These are phyloP conservation scores for Dynastes maya DNA, from an alignment of 2,888 invertebrate species.

Conservation along the genomic window DNA sequence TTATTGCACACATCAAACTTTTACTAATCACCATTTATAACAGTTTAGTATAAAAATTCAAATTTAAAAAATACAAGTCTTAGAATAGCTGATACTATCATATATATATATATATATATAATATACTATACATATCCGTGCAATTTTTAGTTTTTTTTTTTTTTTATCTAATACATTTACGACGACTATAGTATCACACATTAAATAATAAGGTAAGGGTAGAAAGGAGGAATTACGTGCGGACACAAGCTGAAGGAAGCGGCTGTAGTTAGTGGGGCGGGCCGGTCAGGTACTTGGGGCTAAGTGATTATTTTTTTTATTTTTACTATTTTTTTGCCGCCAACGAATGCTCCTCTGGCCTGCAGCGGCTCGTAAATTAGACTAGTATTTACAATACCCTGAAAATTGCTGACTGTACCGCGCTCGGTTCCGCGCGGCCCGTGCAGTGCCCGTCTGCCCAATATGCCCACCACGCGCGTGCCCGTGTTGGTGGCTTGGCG, in stretches of 20 bases:
- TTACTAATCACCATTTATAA: slow-evolving; percentile 71
- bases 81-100: slow-evolving; percentile 71
- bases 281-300: slow-evolving; percentile 70
- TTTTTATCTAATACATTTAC: slow-evolving; percentile 68
- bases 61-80: slow-evolving; percentile 73
- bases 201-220: slow-evolving; percentile 67
- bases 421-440: slow-evolving; percentile 41
- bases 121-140: slow-evolving; percentile 71
- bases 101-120: slow-evolving; percentile 60
- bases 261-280: slow-evolving; percentile 61
- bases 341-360: slow-evolving; percentile 66
- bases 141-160: slow-evolving; percentile 62
- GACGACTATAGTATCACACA: slow-evolving; percentile 70
- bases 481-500: slow-evolving; percentile 45
- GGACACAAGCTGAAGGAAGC: slow-evolving; percentile 64
- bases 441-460: slow-evolving; percentile 49
- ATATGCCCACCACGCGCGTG: slow-evolving; percentile 49
- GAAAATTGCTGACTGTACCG: slow-evolving; percentile 68
- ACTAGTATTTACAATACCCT: slow-evolving; percentile 72
- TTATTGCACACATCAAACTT: slow-evolving; percentile 71
- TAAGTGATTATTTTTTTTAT: slow-evolving; percentile 51
- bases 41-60: slow-evolving; percentile 73
- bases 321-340: slow-evolving; percentile 61
- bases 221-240: slow-evolving; percentile 63
- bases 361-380: slow-evolving; percentile 69